Base-by-base conservation (phyloP, 2,113 vertebrate genomes). In the Cichladusa arquata region DNA sequence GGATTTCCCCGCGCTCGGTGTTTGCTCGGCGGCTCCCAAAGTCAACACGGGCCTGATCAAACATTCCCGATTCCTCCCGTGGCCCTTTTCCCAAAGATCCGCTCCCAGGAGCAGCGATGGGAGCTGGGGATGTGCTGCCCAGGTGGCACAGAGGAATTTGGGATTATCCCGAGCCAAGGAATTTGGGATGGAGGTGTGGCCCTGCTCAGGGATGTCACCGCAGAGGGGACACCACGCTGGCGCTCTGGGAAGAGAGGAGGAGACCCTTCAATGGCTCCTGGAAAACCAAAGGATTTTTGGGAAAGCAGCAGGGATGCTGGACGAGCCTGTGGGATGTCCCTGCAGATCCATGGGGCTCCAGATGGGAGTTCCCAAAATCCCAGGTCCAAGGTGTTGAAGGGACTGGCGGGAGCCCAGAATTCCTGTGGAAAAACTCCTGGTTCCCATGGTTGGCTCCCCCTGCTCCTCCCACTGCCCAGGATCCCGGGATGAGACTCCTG, bases 1-100 rank as follows among this genome's bases (percentile, higher is more conserved):
- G 93, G 86, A 83, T 94, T 93, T 80, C 54, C 92, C 91, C 50
- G 58, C 58, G 54, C 72, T 17, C 8, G 24, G 6, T 84, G 89
- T 94, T 79, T 84, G 92, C 79, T 69, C 90, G 47, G 50, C 29
- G 14, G 60, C 69, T 71, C n/a, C 12, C 19, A 28, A 54, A 82
- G 92, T 80, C 81, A 95, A 97, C n/a, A 84, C 8, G 2, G n/a
- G 62, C n/a, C 90, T 80, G 95, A 92, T 64, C 88, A 77, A 93
- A 79, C 47, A 40, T n/a, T 79, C 47, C 57, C 8, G 19, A 3
- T 15, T 11, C 67, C 12, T 45, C 79, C 90, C 61, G 44, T 11
- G 60, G 57, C 82, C 22, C 3, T 34, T 90, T 87, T 71, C 95
- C 90, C 92, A 70, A 81, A 66, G 86, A 87, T 23, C 62, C 45